Conservation (phyloP, 2,113 vertebrate species). For the Anoplopoma fimbria region DNA sequence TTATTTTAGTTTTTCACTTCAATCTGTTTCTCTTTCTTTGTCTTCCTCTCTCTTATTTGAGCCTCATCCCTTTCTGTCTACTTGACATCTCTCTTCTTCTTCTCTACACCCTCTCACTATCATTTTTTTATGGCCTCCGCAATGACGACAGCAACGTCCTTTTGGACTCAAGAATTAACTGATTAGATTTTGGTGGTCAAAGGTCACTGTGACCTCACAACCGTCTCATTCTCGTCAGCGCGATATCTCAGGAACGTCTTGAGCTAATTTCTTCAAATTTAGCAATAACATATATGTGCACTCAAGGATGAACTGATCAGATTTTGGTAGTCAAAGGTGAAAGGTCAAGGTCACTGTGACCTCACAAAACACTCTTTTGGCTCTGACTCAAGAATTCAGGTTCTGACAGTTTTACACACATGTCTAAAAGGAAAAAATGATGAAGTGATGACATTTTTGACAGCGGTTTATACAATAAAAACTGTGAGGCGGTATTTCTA, state of each 20-base stretch:
- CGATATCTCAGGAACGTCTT: too few relatives aligned
- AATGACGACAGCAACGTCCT: too few relatives aligned
- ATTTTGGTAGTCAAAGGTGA: too few relatives aligned
- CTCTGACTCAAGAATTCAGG: neutral
- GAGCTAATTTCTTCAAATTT: neutral
- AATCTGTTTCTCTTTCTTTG: conserved; percentile 12
- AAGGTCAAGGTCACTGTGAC: neutral
- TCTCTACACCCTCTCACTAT: conserved; percentile 38
- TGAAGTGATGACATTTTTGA: too few relatives aligned
- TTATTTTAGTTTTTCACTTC: neutral
- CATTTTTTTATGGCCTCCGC: neutral
- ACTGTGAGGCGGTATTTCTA: too few relatives aligned
- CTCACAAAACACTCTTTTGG: too few relatives aligned
- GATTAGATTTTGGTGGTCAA: neutral
- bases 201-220: neutral
- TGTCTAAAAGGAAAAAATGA: too few relatives aligned
- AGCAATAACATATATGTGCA: neutral
- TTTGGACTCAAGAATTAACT: neutral
- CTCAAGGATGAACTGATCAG: too few relatives aligned
- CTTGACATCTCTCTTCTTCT: conserved; percentile 36
- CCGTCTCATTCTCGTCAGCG: too few relatives aligned
- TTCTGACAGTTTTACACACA: neutral
- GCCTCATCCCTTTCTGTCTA: conserved; percentile 14
- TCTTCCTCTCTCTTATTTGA: conserved; percentile 34
- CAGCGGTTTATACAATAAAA: too few relatives aligned